phyloP scores from a whole-genome alignment of 2,888 invertebrate species.

The Oscheius sp. region DNA sequence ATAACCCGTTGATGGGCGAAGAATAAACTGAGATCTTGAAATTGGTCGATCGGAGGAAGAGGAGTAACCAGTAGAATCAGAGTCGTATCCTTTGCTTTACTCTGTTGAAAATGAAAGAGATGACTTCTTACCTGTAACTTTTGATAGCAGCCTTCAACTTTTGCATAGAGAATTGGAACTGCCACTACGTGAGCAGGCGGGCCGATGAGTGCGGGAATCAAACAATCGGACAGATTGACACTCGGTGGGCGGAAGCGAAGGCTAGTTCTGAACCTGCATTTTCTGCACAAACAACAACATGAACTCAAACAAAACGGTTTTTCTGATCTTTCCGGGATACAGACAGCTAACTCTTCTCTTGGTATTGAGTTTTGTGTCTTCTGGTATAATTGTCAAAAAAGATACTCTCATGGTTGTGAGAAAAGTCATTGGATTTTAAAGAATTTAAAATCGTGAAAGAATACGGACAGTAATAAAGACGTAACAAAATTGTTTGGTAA shows the following conservation, averaged over 20 bases:
- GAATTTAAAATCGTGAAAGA: too few relatives aligned
- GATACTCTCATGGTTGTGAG: too few relatives aligned
- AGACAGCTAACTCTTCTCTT: too few relatives aligned
- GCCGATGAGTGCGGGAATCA: constrained; percentile 25
- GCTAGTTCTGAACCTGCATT: neutral
- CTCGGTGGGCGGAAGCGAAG: neutral
- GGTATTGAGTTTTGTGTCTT: too few relatives aligned
- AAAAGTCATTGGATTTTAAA: too few relatives aligned
- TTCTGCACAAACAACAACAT: constrained; percentile 16
- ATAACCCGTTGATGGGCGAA: constrained; percentile 34
- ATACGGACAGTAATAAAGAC: too few relatives aligned
- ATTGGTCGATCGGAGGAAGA: constrained; percentile 36
- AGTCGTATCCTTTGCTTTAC: constrained; percentile 38
- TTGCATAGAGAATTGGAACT: constrained; percentile 13
- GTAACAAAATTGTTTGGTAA: too few relatives aligned
- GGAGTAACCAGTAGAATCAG: constrained; percentile 49
- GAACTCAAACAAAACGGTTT: neutral
- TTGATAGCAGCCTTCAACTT: constrained; percentile 13
- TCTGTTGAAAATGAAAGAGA: neutral
- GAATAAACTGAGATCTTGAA: constrained; percentile 45
- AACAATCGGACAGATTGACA: constrained; percentile 26
- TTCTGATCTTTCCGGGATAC: too few relatives aligned
- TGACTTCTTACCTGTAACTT: neutral
- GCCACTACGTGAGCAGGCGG: constrained; percentile 22
- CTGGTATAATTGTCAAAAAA: too few relatives aligned